These are phyloP conservation scores for Drosophila maculinotata DNA, from an alignment of 2,888 invertebrate genomes.

Conservation along the genomic window DNA sequence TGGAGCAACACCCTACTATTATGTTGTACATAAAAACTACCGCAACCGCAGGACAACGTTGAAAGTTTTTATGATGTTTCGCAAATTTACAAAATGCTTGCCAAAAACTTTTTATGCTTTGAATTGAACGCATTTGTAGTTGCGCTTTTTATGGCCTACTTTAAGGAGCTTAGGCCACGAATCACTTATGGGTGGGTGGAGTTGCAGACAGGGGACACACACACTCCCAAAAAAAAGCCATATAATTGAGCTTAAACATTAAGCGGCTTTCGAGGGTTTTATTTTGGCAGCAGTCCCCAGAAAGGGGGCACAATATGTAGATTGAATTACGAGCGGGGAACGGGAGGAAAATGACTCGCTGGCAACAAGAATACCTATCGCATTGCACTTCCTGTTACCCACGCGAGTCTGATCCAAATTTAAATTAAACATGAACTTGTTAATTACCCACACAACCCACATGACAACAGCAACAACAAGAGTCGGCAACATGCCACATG, in stretches of 20 bases:
- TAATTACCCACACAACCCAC: slow-evolving; percentile 65
- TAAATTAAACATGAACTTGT: slow-evolving; percentile 76
- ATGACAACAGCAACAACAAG: slow-evolving; percentile 30
- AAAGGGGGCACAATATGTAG: slow-evolving; percentile 38
- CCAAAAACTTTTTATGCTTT: slow-evolving; percentile 45
- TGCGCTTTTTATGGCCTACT: slow-evolving; percentile 61
- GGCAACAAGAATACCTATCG: slow-evolving; percentile 28
- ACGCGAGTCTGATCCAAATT: slow-evolving; percentile 63
- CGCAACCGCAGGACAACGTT: slow-evolving; percentile 34
- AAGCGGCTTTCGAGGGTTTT: slow-evolving; percentile 65
- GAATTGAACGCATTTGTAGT: slow-evolving; percentile 41
- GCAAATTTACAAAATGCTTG: slow-evolving; percentile 44
- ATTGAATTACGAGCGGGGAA: slow-evolving; percentile 61
- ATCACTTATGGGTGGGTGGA: slow-evolving; percentile 40
- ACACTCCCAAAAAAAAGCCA: slow-evolving; percentile 62
- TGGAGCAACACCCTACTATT: slow-evolving; percentile 3
- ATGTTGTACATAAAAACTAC: slow-evolving; percentile 27
- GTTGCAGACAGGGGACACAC: neutral
- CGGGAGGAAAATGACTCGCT: neutral
- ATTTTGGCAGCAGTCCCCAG: slow-evolving; percentile 14
- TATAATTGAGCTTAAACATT: slow-evolving; percentile 75
- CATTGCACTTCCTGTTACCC: slow-evolving; percentile 64
- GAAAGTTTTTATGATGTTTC: slow-evolving; percentile 38
- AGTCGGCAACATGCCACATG: slow-evolving; percentile 50
- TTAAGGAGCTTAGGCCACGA: slow-evolving; percentile 52